Percentiles rank a stretch among this genome's conserved stretches.
phyloP scores from a whole-genome alignment of 1,140 invertebrate species.

The Calosoma granatense region DNA sequence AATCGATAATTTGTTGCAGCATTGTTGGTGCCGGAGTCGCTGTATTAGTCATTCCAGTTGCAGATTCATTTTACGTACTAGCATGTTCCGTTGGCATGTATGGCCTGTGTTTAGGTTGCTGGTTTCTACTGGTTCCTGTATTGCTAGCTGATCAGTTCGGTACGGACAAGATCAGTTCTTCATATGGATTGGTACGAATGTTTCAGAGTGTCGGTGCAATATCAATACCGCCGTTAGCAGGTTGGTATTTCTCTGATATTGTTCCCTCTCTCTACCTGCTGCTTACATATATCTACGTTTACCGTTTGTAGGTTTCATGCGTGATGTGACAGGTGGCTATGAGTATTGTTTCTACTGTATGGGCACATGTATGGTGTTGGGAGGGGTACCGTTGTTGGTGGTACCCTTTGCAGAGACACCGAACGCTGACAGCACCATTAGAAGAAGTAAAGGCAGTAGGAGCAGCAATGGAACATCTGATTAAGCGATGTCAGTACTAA shows the following conservation, averaged over 20 bases:
- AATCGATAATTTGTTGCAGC: too few relatives aligned
- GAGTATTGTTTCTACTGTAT: constrained; percentile 61
- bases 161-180: constrained; percentile 59
- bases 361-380: constrained; percentile 63
- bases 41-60: constrained; percentile 52
- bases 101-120: constrained; percentile 59
- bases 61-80: constrained; percentile 50
- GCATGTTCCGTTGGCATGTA: constrained; percentile 50
- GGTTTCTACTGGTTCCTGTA: constrained; percentile 64
- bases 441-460: neutral
- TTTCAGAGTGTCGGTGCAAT: constrained; percentile 66
- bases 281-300: neutral
- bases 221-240: constrained; percentile 57
- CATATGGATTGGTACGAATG: constrained; percentile 61
- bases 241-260: constrained; percentile 30
- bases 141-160: constrained; percentile 62
- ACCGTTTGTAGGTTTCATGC: constrained; percentile 43
- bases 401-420: constrained; percentile 36
- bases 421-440: constrained; percentile 31
- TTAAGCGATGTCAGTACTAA: neutral
- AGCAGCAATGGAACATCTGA: neutral
- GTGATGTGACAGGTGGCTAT: constrained; percentile 59
- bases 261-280: neutral
- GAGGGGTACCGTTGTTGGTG: constrained; percentile 49
- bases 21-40: constrained; percentile 56